phyloP scores from a whole-genome alignment of 2,888 invertebrate species.

The Dryobota labecula region DNA sequence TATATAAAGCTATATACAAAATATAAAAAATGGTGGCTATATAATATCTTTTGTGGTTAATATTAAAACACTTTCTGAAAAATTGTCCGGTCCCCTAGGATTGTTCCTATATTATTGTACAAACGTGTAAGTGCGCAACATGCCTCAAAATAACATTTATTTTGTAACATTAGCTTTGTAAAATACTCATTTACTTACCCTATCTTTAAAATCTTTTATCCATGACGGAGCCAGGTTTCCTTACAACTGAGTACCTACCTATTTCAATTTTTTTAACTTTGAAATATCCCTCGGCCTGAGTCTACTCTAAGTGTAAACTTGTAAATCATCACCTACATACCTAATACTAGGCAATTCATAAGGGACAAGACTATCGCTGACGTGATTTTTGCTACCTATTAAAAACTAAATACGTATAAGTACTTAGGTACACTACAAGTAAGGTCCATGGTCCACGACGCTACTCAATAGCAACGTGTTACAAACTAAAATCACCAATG shows the following conservation, averaged over 20 bases:
- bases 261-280: not conserved
- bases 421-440: conserved; percentile 12
- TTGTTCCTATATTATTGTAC: not conserved
- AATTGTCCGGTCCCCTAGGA: conserved; percentile 8
- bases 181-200: not conserved
- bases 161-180: not conserved
- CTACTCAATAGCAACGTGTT: not conserved
- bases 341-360: not conserved
- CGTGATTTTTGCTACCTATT: conserved; percentile 15
- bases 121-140: not conserved
- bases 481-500: not conserved
- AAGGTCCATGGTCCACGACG: not conserved
- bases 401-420: not conserved
- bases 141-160: conserved; percentile 10
- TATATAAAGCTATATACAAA: not conserved
- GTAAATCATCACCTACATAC: conserved; percentile 5
- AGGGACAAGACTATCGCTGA: not conserved
- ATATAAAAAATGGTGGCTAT: not conserved
- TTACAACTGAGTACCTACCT: not conserved
- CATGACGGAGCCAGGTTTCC: conserved; percentile 11
- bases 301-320: conserved; percentile 5
- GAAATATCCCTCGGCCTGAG: not conserved
- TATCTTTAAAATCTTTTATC: not conserved
- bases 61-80: not conserved
- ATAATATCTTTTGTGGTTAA: not conserved